Conservation (phyloP, 2,113 vertebrate genomes). For the Sebastes fasciatus region DNA sequence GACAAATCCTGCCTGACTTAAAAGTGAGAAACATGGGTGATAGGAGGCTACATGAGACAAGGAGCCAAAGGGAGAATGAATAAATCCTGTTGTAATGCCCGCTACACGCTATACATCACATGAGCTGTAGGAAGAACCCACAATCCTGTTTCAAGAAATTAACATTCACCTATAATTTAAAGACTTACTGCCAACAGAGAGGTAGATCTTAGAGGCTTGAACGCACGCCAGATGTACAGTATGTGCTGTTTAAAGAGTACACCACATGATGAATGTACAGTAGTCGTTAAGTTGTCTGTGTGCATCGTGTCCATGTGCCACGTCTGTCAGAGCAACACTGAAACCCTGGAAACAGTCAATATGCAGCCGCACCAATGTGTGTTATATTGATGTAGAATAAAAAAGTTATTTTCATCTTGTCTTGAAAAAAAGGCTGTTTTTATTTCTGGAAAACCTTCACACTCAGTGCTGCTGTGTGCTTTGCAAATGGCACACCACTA, state of each 20-base stretch:
- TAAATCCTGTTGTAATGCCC: background rate
- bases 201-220: background rate
- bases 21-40: conserved; percentile 38
- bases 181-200: background rate
- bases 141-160: background rate
- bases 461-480: conserved; percentile 6
- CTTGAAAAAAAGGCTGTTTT: background rate
- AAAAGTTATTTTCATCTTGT: conserved; percentile 26
- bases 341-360: conserved; percentile 13
- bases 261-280: background rate
- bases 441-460: conserved; percentile 14
- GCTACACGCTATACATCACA: background rate
- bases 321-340: background rate
- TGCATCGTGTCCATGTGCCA: background rate
- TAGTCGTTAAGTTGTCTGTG: background rate
- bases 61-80: background rate
- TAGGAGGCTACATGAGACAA: background rate
- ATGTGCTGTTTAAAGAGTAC: background rate
- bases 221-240: background rate
- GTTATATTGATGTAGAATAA: background rate
- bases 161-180: background rate
- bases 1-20: conserved; percentile 39
- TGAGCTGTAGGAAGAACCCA: background rate
- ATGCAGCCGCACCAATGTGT: conserved; percentile 13
- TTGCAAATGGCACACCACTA: conserved; percentile 56